Percentiles rank a stretch among this genome's conserved stretches.
These are phyloP conservation scores for Paralinhomoeus sp. DNA, from an alignment of 2,888 invertebrate genomes.

Conservation along the genomic window DNA sequence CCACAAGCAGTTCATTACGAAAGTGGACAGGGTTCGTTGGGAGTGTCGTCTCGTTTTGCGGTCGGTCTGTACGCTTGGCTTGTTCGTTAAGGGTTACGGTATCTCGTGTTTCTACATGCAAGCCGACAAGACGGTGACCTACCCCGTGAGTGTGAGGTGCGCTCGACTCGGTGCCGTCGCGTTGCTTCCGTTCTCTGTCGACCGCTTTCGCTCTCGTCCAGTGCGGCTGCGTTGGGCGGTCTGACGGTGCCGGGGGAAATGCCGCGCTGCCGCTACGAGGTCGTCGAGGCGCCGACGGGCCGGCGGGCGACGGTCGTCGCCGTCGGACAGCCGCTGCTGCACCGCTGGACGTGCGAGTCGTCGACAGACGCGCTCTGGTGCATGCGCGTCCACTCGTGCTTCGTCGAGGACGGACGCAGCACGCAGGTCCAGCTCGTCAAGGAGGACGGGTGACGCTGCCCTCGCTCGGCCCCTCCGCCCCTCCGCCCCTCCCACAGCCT, in stretches of 20 bases:
- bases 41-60: background rate
- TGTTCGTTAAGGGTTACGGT: conserved; percentile 12
- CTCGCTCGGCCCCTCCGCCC: background rate
- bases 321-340: conserved; percentile 17
- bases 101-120: conserved; percentile 18
- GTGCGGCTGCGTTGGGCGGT: background rate
- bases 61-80: background rate
- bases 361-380: conserved; percentile 16
- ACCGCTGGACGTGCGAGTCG: conserved; percentile 19
- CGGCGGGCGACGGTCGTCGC: conserved; percentile 17
- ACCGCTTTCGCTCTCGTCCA: too few species aligned
- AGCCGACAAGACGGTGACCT: conserved; percentile 22
- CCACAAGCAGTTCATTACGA: conserved; percentile 23
- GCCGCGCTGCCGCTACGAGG: conserved; percentile 18
- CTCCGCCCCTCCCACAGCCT: too few species aligned
- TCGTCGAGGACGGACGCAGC: conserved; percentile 20
- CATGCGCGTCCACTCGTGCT: conserved; percentile 22
- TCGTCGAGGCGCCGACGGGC: conserved; percentile 16
- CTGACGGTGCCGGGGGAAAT: conserved; percentile 16
- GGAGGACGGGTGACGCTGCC: conserved; percentile 13
- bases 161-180: background rate
- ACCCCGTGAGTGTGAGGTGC: conserved; percentile 17
- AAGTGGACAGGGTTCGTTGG: conserved; percentile 14
- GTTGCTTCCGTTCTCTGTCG: background rate
- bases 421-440: conserved; percentile 14